phyloP scores from a whole-genome alignment of 1,140 invertebrate genomes.

The Dendroctonus valens region DNA sequence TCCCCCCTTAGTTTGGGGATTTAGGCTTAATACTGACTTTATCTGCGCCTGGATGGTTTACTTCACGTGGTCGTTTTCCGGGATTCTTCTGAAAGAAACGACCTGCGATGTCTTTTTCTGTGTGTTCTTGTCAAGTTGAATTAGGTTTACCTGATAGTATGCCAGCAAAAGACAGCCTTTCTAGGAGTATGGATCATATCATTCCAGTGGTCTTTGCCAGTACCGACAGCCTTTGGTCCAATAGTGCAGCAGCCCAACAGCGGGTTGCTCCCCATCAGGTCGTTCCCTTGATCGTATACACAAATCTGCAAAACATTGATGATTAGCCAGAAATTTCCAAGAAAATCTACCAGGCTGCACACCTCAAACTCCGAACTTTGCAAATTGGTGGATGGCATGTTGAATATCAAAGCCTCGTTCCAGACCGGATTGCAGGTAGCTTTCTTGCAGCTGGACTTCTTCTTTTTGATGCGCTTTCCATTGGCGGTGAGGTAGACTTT shows the following conservation, averaged over 20 bases:
- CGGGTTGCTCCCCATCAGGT: slow-evolving; percentile 66
- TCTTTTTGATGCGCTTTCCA: slow-evolving; percentile 80
- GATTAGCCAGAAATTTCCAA: neutral
- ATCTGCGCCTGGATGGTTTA: neutral
- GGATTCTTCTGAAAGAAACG: neutral
- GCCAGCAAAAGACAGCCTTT: slow-evolving; percentile 82
- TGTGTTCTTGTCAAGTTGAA: neutral
- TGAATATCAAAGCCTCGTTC: slow-evolving; percentile 92
- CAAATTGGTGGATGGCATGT: slow-evolving; percentile 69
- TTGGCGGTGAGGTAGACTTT: slow-evolving; percentile 88
- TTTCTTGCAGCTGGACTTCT: slow-evolving; percentile 88
- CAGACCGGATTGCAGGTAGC: slow-evolving; percentile 88
- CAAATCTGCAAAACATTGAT: slow-evolving; percentile 52
- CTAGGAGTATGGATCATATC: slow-evolving; percentile 79
- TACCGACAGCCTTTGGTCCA: slow-evolving; percentile 63
- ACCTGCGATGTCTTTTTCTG: neutral
- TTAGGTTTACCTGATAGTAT: slow-evolving; percentile 64
- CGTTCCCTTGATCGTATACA: slow-evolving; percentile 61
- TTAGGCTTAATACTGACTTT: neutral
- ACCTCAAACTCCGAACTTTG: slow-evolving; percentile 75
- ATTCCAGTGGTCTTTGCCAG: slow-evolving; percentile 72
- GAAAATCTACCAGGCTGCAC: neutral
- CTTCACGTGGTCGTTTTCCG: slow-evolving; percentile 6
- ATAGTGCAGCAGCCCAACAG: slow-evolving; percentile 71
- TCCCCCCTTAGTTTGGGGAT: neutral